Conservation (phyloP, 2,888 invertebrate species). For the Torymus texanus region DNA sequence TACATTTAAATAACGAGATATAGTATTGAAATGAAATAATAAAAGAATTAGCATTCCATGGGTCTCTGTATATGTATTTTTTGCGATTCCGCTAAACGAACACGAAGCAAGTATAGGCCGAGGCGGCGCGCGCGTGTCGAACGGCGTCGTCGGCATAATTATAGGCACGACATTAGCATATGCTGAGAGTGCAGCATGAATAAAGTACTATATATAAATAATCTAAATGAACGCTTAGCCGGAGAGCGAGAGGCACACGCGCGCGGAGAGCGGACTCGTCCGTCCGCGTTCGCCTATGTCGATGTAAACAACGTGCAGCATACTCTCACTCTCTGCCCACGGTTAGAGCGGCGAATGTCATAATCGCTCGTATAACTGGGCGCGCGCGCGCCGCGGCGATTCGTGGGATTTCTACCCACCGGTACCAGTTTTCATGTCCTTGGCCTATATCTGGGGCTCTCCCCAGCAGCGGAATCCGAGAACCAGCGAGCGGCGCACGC, state of each 20-base stretch:
- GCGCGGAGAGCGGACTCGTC: neutral
- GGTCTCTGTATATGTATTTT: too few species aligned
- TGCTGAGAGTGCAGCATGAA: conserved; percentile 39
- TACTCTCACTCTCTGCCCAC: conserved; percentile 12
- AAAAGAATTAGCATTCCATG: too few species aligned
- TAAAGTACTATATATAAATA: conserved; percentile 25
- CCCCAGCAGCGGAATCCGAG: conserved; percentile 56
- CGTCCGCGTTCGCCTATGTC: neutral
- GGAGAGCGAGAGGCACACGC: too few species aligned
- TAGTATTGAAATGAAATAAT: too few species aligned
- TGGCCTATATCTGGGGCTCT: conserved; percentile 61
- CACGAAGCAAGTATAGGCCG: too few species aligned
- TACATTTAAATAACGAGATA: too few species aligned
- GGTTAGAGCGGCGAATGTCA: conserved; percentile 59
- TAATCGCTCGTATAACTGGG: conserved; percentile 59
- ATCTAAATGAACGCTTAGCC: conserved; percentile 16
- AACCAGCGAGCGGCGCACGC: conserved; percentile 54
- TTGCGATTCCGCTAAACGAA: too few species aligned
- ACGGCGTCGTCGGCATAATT: too few species aligned
- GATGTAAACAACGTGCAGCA: neutral
- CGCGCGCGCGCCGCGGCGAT: conserved; percentile 17
- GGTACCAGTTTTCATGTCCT: conserved; percentile 63
- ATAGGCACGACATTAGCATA: conserved; percentile 20
- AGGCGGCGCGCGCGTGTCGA: too few species aligned
- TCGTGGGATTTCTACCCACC: conserved; percentile 65